Percentiles rank a stretch among this genome's conserved stretches.
Evolutionary conservation across 2,888 invertebrate species (phyloP).

Genomic region (Scaptomyza flava): DNA sequence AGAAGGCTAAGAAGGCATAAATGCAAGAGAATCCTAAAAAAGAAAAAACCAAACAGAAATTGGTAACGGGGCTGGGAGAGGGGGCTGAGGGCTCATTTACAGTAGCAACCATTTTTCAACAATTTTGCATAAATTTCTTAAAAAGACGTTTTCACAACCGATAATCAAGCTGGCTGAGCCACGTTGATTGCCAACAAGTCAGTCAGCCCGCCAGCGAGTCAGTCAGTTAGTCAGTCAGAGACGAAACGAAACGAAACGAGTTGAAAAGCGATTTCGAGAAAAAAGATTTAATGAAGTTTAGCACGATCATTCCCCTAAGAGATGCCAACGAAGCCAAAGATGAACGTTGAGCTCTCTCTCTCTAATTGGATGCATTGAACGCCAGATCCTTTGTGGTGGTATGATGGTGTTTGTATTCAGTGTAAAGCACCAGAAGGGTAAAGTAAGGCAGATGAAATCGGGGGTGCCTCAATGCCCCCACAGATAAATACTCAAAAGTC

Average conservation of each 20-base stretch:
- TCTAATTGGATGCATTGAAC: conserved; percentile 73
- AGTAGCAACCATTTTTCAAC: conserved; percentile 75
- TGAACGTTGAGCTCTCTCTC: conserved; percentile 48
- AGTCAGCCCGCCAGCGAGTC: not conserved
- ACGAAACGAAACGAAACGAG: conserved; percentile 30
- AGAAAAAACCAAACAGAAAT: not conserved
- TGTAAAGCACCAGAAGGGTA: not conserved
- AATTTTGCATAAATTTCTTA: conserved; percentile 76
- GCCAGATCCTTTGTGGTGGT: conserved; percentile 50
- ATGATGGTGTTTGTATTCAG: not conserved
- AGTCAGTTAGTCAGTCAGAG: not conserved
- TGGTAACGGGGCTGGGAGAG: not conserved
- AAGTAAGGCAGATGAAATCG: not conserved
- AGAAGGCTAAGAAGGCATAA: not conserved
- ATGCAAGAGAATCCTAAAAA: not conserved
- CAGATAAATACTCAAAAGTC: conserved; percentile 75
- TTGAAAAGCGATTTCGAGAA: conserved; percentile 48
- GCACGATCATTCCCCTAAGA: conserved; percentile 74
- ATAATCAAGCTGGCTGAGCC: conserved; percentile 62
- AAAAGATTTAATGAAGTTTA: conserved; percentile 81
- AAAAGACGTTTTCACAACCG: conserved; percentile 75
- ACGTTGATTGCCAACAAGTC: conserved; percentile 57
- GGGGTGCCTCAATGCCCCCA: conserved; percentile 52
- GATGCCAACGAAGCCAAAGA: conserved; percentile 33
- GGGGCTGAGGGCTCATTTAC: conserved; percentile 54